A percentile compares a stretch with the other conserved stretches of the same genome.
phyloP scores from a whole-genome alignment of 2,888 invertebrate species.

The Drosophila maculinotata region DNA sequence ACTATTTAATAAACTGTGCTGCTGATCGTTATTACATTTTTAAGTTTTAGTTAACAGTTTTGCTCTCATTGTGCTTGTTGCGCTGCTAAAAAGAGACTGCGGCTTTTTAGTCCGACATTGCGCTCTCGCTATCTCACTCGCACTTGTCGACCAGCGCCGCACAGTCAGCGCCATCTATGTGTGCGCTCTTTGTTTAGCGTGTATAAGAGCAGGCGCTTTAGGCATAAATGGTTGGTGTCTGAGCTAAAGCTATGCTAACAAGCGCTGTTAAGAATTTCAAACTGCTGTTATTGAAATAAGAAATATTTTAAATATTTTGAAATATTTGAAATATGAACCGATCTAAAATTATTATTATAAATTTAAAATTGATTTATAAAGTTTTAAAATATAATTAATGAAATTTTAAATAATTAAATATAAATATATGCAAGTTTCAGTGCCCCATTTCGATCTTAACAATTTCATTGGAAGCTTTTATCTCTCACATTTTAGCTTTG shows the following conservation, averaged over 20 bases:
- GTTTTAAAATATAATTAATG: neutral
- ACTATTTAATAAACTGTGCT: no score
- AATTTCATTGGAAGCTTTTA: no score
- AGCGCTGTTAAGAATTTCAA: neutral
- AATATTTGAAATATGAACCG: no score
- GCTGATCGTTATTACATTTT: no score
- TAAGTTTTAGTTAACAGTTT: no score
- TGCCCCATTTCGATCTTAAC: neutral
- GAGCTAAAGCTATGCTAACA: neutral
- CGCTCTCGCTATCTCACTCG: no score
- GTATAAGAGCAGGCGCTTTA: constrained; percentile 25
- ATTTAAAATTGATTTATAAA: neutral
- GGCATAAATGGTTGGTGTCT: constrained; percentile 26
- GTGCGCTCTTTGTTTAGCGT: neutral
- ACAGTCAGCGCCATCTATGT: constrained; percentile 34
- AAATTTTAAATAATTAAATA: neutral
- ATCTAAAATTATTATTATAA: no score
- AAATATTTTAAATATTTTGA: neutral
- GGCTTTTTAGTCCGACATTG: no score
- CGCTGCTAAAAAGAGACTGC: neutral
- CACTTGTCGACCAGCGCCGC: no score
- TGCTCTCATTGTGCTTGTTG: constrained; percentile 3
- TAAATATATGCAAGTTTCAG: no score
- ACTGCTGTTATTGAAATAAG: neutral
- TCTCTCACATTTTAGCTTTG: no score